Evolutionary conservation across 1,140 invertebrate species (phyloP).

Genomic region (Araneus ventricosus): DNA sequence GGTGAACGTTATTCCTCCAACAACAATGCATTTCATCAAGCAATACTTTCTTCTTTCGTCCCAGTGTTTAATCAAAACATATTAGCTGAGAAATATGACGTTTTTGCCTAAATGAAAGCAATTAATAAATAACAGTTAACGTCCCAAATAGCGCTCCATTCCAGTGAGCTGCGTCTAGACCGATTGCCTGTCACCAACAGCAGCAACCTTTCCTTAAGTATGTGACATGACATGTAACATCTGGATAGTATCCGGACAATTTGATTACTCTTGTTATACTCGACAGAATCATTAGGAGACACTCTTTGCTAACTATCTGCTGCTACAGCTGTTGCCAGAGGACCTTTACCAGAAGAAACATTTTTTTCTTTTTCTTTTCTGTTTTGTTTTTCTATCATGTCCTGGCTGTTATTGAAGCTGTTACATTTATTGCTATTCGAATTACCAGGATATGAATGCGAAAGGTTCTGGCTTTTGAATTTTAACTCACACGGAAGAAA

Average conservation of each 20-base stretch:
- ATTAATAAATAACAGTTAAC: background rate
- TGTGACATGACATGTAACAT: conserved; percentile 20
- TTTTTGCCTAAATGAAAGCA: background rate
- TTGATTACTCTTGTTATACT: conserved; percentile 41
- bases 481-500: too few species aligned
- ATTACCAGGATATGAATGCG: too few species aligned
- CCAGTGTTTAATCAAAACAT: too few species aligned
- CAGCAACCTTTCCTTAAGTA: background rate
- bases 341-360: background rate
- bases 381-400: too few species aligned
- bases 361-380: background rate
- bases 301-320: background rate
- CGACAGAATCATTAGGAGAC: conserved; percentile 31
- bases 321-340: background rate
- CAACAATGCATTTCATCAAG: too few species aligned
- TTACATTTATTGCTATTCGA: too few species aligned
- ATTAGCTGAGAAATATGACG: background rate
- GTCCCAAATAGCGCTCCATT: background rate
- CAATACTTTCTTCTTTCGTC: too few species aligned
- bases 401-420: too few species aligned
- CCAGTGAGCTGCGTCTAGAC: background rate
- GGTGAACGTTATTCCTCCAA: too few species aligned
- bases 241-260: background rate
- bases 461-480: too few species aligned
- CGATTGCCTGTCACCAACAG: background rate